phyloP scores from a whole-genome alignment of 2,888 invertebrate species.

The Zhengitettix transpicula region DNA sequence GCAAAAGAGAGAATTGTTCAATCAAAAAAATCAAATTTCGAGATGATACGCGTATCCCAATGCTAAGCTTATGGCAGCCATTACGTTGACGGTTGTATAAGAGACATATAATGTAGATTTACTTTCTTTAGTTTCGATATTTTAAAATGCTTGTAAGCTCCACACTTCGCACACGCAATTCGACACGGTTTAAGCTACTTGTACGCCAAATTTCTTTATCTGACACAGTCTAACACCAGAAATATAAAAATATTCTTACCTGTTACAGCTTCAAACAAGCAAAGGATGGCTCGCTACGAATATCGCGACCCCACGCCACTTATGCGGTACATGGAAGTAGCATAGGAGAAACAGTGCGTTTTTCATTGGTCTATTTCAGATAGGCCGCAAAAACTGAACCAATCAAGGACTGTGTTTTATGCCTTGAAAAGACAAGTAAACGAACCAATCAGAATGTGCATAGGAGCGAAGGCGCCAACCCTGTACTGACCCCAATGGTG shows the following conservation, averaged over 20 bases:
- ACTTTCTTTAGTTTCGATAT: conserved; percentile 21
- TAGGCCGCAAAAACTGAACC: conserved; percentile 38
- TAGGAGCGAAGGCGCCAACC: neutral
- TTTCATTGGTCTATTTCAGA: conserved; percentile 39
- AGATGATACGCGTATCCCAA: conserved; percentile 19
- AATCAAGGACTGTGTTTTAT: conserved; percentile 24
- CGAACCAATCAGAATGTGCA: neutral
- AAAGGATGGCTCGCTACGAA: conserved; percentile 41
- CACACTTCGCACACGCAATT: conserved; percentile 18
- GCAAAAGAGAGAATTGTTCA: neutral
- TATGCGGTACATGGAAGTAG: conserved; percentile 37
- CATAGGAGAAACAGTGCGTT: conserved; percentile 24
- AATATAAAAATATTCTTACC: conserved; percentile 42
- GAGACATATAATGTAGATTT: conserved; percentile 23
- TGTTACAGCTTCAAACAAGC: conserved; percentile 36
- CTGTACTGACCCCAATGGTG: too few species aligned
- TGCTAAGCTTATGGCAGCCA: conserved; percentile 37
- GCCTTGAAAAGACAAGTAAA: conserved; percentile 2
- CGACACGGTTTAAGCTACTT: conserved; percentile 20
- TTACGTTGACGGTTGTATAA: conserved; percentile 26
- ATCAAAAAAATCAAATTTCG: neutral
- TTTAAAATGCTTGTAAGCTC: conserved; percentile 17
- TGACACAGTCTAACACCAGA: conserved; percentile 33
- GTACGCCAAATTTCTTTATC: conserved; percentile 15
- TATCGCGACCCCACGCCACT: conserved; percentile 46